Evolutionary conservation across 2,888 invertebrate genomes (phyloP).

Genomic region (Oeneis ivallda): DNA sequence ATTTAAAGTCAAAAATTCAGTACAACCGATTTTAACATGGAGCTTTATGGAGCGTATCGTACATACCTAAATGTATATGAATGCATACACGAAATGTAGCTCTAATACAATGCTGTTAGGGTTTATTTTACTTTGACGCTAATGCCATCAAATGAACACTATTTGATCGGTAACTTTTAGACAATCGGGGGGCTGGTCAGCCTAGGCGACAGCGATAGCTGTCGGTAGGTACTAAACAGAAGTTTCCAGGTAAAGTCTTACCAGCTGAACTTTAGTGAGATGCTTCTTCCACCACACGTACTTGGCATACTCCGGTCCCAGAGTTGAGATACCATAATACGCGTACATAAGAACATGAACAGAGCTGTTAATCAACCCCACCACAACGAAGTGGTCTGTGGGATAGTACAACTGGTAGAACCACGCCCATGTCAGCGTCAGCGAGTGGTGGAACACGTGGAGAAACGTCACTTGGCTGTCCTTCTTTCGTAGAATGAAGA

Average conservation of each 20-base stretch:
- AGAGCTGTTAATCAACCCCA: constrained; percentile 87
- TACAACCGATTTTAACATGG: too few species aligned
- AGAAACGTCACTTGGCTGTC: constrained; percentile 89
- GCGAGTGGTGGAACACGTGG: constrained; percentile 94
- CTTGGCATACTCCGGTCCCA: constrained; percentile 87
- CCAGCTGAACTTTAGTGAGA: constrained; percentile 90
- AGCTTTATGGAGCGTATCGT: too few species aligned
- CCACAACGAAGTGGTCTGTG: constrained; percentile 88
- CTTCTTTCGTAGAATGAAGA: constrained; percentile 91
- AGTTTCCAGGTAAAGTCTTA: constrained; percentile 58
- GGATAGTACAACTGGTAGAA: constrained; percentile 87
- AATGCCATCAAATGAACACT: too few species aligned
- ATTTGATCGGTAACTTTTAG: too few species aligned
- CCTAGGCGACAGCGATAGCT: too few species aligned
- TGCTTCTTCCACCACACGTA: constrained; percentile 95
- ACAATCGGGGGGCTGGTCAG: too few species aligned
- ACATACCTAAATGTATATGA: too few species aligned
- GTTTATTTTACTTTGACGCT: too few species aligned
- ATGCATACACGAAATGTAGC: too few species aligned
- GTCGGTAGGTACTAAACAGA: too few species aligned
- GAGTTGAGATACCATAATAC: constrained; percentile 88
- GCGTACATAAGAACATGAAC: constrained; percentile 92
- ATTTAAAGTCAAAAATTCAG: too few species aligned
- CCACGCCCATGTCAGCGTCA: constrained; percentile 90
- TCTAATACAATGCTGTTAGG: too few species aligned